Percentiles rank a stretch among this genome's conserved stretches.
These are phyloP conservation scores for Epizoanthus scotinus DNA, from an alignment of 92 coral and sea anemone genomes.

Conservation along the genomic window DNA sequence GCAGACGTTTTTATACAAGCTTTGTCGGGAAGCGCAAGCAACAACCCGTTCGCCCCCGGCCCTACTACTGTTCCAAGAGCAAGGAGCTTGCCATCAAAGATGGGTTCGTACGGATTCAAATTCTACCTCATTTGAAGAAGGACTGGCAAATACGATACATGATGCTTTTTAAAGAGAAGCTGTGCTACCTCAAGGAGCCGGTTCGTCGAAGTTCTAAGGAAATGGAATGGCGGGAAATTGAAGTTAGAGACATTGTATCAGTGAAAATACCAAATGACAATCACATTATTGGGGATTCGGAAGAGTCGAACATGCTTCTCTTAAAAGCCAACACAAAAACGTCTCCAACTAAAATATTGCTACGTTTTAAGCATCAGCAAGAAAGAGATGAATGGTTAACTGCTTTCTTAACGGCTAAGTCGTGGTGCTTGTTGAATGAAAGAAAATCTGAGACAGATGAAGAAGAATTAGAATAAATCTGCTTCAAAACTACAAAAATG, in stretches of 20 bases:
- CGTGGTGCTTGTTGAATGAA: constrained; percentile 33
- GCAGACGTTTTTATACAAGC: constrained; percentile 12
- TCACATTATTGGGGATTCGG: background rate
- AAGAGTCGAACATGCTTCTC: constrained; percentile 24
- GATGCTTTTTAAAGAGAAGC: constrained; percentile 26
- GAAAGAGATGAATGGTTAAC: constrained; percentile 43
- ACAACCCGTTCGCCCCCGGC: constrained; percentile 4
- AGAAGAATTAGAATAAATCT: background rate
- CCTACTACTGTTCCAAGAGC: constrained; percentile 22
- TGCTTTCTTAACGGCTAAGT: constrained; percentile 39
- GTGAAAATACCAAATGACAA: constrained; percentile 32
- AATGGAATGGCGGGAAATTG: constrained; percentile 36
- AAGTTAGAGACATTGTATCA: constrained; percentile 24
- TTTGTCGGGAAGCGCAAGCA: constrained; percentile 24
- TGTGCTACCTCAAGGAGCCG: constrained; percentile 29
- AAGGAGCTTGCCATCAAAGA: constrained; percentile 27
- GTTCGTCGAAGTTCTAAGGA: constrained; percentile 31
- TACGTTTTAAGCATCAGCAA: constrained; percentile 31
- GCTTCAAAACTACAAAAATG: background rate
- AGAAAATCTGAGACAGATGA: constrained; percentile 6
- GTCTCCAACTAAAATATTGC: constrained; percentile 29
- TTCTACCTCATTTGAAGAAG: constrained; percentile 21
- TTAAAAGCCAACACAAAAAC: constrained; percentile 27
- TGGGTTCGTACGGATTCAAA: constrained; percentile 41
- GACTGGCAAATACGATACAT: constrained; percentile 39